Evolutionary conservation across 2,888 invertebrate genomes (phyloP).

Genomic region (Orchesella flavescens): DNA sequence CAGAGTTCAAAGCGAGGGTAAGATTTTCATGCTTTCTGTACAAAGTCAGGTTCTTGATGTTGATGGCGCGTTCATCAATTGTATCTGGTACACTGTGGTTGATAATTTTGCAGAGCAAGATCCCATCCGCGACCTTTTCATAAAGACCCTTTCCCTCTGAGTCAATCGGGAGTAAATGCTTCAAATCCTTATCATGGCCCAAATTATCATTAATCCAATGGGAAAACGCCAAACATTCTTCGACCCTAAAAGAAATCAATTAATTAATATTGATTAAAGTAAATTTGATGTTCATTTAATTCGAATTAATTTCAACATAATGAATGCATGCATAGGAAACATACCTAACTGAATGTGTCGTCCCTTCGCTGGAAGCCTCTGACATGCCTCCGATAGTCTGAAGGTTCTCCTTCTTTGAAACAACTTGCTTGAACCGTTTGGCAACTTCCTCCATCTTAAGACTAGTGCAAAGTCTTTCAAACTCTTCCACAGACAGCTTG

Average conservation of each 20-base stretch:
- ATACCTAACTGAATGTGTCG: conserved; percentile 96
- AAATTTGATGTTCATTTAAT: too few relatives aligned
- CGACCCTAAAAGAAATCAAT: too few relatives aligned
- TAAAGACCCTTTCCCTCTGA: conserved; percentile 92
- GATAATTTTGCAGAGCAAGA: conserved; percentile 96
- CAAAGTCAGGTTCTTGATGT: conserved; percentile 94
- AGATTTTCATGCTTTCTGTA: conserved; percentile 97
- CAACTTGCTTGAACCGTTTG: conserved; percentile 92
- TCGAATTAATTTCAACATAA: too few relatives aligned
- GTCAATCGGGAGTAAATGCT: conserved; percentile 92
- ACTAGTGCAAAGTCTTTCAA: conserved; percentile 90
- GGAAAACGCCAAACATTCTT: conserved; percentile 81
- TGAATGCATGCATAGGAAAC: too few relatives aligned
- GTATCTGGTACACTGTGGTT: conserved; percentile 99
- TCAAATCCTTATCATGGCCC: conserved; percentile 89
- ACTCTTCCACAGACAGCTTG: conserved; percentile 89
- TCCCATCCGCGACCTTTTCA: conserved; percentile 95
- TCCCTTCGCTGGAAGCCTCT: conserved; percentile 95
- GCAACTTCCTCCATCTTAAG: conserved; percentile 93
- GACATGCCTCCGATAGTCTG: conserved; percentile 95
- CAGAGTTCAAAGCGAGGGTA: conserved; percentile 93
- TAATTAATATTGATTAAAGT: too few relatives aligned
- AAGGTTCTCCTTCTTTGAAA: conserved; percentile 91
- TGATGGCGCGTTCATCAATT: conserved; percentile 98
- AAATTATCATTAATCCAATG: conserved; percentile 99